These are phyloP conservation scores for Lathronympha strigana DNA, from an alignment of 2,888 invertebrate genomes.

Conservation along the genomic window DNA sequence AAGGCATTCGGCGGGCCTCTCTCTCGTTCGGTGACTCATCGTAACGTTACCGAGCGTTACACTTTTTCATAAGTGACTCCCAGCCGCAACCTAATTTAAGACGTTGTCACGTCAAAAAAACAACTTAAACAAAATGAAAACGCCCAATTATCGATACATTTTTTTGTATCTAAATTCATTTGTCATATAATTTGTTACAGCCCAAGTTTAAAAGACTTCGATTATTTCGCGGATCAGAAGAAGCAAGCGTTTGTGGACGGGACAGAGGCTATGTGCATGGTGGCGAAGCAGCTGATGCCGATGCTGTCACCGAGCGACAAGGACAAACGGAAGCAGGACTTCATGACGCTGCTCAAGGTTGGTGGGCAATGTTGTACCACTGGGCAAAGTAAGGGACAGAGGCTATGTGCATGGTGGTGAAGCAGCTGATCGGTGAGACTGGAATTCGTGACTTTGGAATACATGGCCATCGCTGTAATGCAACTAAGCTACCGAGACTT, in stretches of 20 bases:
- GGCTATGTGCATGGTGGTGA: conserved; percentile 80
- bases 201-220: conserved; percentile 85
- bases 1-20: too few species aligned
- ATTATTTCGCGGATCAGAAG: conserved; percentile 92
- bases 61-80: too few species aligned
- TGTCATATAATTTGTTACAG: conserved; percentile 69
- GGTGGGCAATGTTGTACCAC: background rate
- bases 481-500: too few species aligned
- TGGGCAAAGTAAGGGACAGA: conserved; percentile 73
- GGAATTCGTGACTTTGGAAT: conserved; percentile 81
- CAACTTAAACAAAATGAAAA: too few species aligned
- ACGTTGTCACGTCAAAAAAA: too few species aligned
- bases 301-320: conserved; percentile 64
- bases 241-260: conserved; percentile 83
- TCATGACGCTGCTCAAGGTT: conserved; percentile 85
- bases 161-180: background rate
- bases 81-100: too few species aligned
- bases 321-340: conserved; percentile 75
- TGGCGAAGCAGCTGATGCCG: conserved; percentile 69
- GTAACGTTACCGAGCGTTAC: too few species aligned
- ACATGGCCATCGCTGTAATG: too few species aligned
- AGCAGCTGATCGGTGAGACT: conserved; percentile 69
- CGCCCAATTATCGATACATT: too few species aligned
- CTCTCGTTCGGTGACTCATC: too few species aligned
- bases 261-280: conserved; percentile 76